phyloP scores from a whole-genome alignment of 1,140 invertebrate species.

The Scaptomyza montana region DNA sequence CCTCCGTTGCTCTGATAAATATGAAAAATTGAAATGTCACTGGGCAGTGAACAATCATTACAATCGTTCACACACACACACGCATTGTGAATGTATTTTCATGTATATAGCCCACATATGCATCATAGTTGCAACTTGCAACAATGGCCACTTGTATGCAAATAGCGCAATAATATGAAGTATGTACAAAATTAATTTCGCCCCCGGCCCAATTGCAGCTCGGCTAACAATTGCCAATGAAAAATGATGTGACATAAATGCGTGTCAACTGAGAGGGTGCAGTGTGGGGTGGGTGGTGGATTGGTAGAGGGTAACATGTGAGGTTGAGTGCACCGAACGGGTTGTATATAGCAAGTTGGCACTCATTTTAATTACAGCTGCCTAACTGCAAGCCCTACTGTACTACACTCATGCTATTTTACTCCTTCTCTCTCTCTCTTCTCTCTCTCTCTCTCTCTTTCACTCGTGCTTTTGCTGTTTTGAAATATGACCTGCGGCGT shows the following conservation, averaged over 20 bases:
- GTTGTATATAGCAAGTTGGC: slow-evolving; percentile 53
- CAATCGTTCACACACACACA: slow-evolving; percentile 16
- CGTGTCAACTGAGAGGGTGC: slow-evolving; percentile 1
- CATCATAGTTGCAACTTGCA: slow-evolving; percentile 33
- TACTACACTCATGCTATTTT: slow-evolving; percentile 9
- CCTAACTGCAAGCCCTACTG: slow-evolving; percentile 67
- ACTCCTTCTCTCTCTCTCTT: neutral
- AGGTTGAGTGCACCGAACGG: neutral
- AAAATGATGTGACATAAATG: slow-evolving; percentile 79
- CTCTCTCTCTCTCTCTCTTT: slow-evolving; percentile 7
- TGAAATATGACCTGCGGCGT: slow-evolving; percentile 74
- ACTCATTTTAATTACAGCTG: slow-evolving; percentile 84
- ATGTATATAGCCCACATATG: slow-evolving; percentile 1
- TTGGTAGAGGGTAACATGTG: no score
- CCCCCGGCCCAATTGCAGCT: slow-evolving; percentile 55
- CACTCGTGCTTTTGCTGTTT: slow-evolving; percentile 52
- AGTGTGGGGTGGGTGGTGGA: neutral
- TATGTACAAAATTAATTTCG: slow-evolving; percentile 76
- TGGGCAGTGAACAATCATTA: slow-evolving; percentile 55
- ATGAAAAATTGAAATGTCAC: slow-evolving; percentile 75
- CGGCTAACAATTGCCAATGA: slow-evolving; percentile 77
- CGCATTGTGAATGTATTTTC: neutral
- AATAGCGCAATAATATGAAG: slow-evolving; percentile 77
- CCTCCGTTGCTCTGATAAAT: slow-evolving; percentile 51
- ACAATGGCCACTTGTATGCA: slow-evolving; percentile 60